These are phyloP conservation scores for Dipodomys ordii DNA, from an alignment of 2,113 vertebrate genomes.

Conservation along the genomic window DNA sequence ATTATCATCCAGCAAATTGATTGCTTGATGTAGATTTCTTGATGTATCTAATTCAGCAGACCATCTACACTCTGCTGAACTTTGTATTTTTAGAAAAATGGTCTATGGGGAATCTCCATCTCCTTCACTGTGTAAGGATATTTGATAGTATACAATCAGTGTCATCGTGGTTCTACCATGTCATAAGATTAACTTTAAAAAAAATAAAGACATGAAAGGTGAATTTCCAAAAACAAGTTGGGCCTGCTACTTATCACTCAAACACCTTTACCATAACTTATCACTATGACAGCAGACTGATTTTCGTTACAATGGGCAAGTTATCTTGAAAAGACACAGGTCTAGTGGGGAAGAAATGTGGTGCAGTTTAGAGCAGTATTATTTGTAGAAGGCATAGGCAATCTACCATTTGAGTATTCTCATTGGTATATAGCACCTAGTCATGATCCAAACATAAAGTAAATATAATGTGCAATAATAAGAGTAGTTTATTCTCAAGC, in stretches of 20 bases:
- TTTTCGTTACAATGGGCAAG: neutral
- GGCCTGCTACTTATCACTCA: constrained; percentile 62
- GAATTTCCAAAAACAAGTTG: constrained; percentile 56
- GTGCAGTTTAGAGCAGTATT: neutral
- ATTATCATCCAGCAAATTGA: neutral
- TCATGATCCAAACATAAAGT: neutral
- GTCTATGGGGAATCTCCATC: neutral
- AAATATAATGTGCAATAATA: neutral
- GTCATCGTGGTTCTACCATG: neutral
- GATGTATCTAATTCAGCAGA: neutral
- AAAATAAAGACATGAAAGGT: constrained; percentile 17
- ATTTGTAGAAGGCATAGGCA: neutral
- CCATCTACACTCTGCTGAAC: neutral
- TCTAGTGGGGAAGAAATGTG: neutral
- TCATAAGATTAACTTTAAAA: constrained; percentile 62
- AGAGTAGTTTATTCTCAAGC: neutral
- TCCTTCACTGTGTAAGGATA: constrained; percentile 46
- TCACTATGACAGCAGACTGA: neutral
- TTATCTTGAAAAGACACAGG: neutral
- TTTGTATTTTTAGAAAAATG: neutral
- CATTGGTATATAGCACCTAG: neutral
- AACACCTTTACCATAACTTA: constrained; percentile 57
- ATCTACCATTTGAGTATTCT: too few species aligned
- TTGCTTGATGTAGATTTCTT: neutral
- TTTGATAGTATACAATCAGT: constrained; percentile 37